These are phyloP conservation scores for Hyles euphorbiae DNA, from an alignment of 1,140 invertebrate species.

Conservation along the genomic window DNA sequence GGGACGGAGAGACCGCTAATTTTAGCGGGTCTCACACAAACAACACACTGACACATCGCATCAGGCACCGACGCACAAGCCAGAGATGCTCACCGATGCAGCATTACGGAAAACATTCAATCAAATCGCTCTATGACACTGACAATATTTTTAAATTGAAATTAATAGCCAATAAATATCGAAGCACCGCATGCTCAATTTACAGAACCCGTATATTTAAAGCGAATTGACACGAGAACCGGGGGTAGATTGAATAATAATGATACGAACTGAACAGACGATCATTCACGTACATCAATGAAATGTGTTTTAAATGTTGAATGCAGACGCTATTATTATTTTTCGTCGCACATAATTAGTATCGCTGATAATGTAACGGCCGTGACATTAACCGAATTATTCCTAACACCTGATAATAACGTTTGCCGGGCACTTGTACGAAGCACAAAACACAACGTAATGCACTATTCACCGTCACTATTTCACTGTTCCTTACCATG, in stretches of 20 bases:
- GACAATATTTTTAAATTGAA: neutral
- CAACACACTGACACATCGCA: conserved; percentile 22
- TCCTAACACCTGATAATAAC: too few species aligned
- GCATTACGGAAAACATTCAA: too few species aligned
- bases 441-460: conserved; percentile 30
- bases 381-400: too few species aligned
- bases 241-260: conserved; percentile 6
- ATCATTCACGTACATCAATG: neutral
- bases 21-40: conserved; percentile 36
- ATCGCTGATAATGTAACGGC: neutral
- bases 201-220: neutral
- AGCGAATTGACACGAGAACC: neutral
- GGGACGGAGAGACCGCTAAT: conserved; percentile 57
- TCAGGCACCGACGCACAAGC: conserved; percentile 17
- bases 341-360: neutral
- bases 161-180: too few species aligned
- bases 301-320: conserved; percentile 3
- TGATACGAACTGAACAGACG: neutral
- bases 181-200: too few species aligned
- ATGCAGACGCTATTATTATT: neutral
- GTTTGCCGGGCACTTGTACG: conserved; percentile 24
- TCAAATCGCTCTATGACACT: neutral
- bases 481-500: conserved; percentile 62
- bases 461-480: conserved; percentile 53
- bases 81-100: conserved; percentile 10